phyloP scores from a whole-genome alignment of 2,113 vertebrate species.

The Gavia stellata region DNA sequence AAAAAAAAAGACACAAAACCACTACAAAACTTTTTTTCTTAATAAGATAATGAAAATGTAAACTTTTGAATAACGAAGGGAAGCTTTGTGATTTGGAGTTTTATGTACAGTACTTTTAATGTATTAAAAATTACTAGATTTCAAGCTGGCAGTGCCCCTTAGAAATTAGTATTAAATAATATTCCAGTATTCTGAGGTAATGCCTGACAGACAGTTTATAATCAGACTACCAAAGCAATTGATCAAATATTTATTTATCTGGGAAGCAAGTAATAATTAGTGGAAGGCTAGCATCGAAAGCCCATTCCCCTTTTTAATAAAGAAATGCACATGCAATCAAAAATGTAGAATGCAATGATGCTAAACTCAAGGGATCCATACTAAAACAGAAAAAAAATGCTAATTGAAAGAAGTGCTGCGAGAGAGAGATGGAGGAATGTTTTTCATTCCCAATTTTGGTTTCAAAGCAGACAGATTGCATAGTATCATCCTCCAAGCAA shows the following conservation, averaged over 20 bases:
- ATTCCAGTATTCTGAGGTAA: background rate
- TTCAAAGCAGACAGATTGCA: slow-evolving; percentile 28
- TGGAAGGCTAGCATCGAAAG: background rate
- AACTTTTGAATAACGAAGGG: background rate
- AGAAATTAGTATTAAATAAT: background rate
- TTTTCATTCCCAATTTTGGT: slow-evolving; percentile 17
- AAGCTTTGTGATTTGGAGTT: background rate
- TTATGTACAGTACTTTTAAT: background rate
- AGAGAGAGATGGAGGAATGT: background rate
- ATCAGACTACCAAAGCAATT: background rate
- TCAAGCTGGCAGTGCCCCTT: background rate
- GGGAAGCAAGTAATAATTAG: slow-evolving; percentile 27
- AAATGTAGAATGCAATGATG: slow-evolving; percentile 13
- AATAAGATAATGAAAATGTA: background rate
- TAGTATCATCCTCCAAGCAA: background rate
- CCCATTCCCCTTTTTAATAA: background rate
- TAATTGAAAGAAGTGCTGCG: slow-evolving; percentile 36
- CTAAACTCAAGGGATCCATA: slow-evolving; percentile 40
- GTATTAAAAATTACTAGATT: background rate
- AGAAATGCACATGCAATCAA: slow-evolving; percentile 32
- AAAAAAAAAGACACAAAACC: background rate
- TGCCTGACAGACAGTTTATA: slow-evolving; percentile 1
- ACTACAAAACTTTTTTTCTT: background rate
- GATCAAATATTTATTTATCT: slow-evolving; percentile 49
- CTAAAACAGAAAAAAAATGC: slow-evolving; percentile 7